A percentile compares a stretch with the other conserved stretches of the same genome.
Conservation (phyloP, 2,113 vertebrate genomes). For the Caranx melampygus region DNA sequence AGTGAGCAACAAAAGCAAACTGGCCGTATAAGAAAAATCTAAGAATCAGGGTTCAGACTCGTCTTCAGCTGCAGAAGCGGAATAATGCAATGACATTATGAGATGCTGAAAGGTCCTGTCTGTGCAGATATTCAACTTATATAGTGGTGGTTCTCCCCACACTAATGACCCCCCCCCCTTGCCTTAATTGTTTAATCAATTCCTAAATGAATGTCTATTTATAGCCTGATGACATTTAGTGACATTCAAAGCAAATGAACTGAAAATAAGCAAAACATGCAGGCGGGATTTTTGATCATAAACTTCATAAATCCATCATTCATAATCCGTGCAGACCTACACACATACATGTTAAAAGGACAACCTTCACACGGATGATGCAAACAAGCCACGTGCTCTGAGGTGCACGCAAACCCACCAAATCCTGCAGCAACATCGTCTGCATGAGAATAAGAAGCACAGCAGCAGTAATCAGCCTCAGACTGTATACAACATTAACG, state of each 20-base stretch:
- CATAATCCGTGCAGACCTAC: background rate
- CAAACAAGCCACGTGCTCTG: background rate
- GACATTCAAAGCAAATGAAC: background rate
- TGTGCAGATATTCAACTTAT: background rate
- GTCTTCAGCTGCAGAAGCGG: background rate
- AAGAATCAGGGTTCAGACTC: too few species aligned
- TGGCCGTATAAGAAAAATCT: background rate
- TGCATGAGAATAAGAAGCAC: constrained; percentile 13
- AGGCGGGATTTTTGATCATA: too few species aligned
- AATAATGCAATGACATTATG: background rate
- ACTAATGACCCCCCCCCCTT: background rate
- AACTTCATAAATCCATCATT: background rate
- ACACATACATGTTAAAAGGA: background rate
- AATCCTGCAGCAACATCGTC: constrained; percentile 5
- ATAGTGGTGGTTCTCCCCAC: background rate
- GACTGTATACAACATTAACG: constrained; percentile 19
- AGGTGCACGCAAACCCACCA: background rate
- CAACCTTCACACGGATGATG: background rate
- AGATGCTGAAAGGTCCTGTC: background rate
- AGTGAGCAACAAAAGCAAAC: background rate
- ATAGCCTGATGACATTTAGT: constrained; percentile 26
- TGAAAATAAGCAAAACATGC: background rate
- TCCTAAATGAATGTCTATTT: constrained; percentile 16
- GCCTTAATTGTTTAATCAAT: background rate
- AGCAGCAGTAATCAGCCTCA: background rate